Conservation (phyloP, 37 sponge, comb jelly and placozoan species). For the Hexactinellida sp. region DNA sequence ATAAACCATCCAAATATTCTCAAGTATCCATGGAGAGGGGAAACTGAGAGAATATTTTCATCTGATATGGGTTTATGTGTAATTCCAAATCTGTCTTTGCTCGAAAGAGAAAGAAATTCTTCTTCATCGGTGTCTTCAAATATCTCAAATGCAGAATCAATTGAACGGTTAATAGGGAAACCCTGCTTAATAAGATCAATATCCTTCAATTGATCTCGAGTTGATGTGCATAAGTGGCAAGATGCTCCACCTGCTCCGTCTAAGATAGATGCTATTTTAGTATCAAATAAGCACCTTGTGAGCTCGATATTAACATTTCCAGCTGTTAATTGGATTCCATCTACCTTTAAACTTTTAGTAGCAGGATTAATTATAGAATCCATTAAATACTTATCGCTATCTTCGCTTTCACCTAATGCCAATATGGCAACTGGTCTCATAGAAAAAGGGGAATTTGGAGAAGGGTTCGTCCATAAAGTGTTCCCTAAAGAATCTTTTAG, state of each 20-base stretch:
- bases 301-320: no score
- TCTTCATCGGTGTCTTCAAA: not conserved
- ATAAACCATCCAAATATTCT: no score
- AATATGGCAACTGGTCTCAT: no score
- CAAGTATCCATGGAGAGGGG: not conserved
- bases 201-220: not conserved
- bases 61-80: not conserved
- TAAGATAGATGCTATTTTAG: not conserved
- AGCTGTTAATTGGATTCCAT: not conserved
- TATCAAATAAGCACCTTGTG: no score
- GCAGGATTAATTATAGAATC: not conserved
- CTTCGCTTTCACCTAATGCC: not conserved
- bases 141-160: not conserved
- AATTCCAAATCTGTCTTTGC: no score
- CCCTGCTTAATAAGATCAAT: not conserved
- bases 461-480: not conserved
- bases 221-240: no score
- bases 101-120: no score
- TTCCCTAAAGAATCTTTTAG: not conserved
- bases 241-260: not conserved
- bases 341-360: not conserved
- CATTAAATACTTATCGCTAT: not conserved
- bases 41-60: not conserved
- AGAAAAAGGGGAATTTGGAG: no score
- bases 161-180: not conserved